A percentile compares a stretch with the other conserved stretches of the same genome.
These are phyloP conservation scores for Chloroceryle amazona DNA, from an alignment of 2,797 vertebrate genomes.

Conservation along the genomic window DNA sequence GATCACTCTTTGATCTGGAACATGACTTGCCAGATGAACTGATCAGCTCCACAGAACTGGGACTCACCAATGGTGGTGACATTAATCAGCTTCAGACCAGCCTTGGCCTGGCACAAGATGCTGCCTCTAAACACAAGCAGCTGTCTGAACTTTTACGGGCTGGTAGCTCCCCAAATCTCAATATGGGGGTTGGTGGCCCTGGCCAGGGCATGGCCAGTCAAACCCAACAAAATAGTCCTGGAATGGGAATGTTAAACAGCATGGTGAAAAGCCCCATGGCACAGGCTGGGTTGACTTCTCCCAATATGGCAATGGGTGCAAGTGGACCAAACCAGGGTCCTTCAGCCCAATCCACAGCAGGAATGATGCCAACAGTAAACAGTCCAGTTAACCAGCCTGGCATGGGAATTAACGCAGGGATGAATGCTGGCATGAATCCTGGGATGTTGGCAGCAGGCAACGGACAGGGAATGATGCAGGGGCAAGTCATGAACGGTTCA, in stretches of 20 bases:
- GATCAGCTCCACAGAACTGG: conserved; percentile 94
- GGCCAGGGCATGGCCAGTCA: conserved; percentile 81
- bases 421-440: conserved; percentile 90
- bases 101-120: conserved; percentile 91
- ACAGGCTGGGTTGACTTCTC: conserved; percentile 85
- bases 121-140: conserved; percentile 98
- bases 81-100: conserved; percentile 91
- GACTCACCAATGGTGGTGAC: conserved; percentile 92
- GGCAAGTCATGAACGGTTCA: conserved; percentile 95
- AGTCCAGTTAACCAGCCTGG: conserved; percentile 87
- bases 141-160: conserved; percentile 93
- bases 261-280: conserved; percentile 89
- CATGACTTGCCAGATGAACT: conserved; percentile 98
- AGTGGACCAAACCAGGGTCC: conserved; percentile 83
- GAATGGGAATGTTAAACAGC: conserved; percentile 91
- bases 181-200: conserved; percentile 87
- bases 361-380: conserved; percentile 84
- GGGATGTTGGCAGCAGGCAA: conserved; percentile 85
- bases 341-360: conserved; percentile 77
- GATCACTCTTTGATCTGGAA: conserved; percentile 96
- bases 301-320: conserved; percentile 84
- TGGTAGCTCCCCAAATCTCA: conserved; percentile 85
- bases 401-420: conserved; percentile 91
- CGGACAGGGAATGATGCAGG: conserved; percentile 91
- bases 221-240: conserved; percentile 83